These are phyloP conservation scores for Anthopleura xanthogrammica DNA, from an alignment of 92 coral and sea anemone species.

Conservation along the genomic window DNA sequence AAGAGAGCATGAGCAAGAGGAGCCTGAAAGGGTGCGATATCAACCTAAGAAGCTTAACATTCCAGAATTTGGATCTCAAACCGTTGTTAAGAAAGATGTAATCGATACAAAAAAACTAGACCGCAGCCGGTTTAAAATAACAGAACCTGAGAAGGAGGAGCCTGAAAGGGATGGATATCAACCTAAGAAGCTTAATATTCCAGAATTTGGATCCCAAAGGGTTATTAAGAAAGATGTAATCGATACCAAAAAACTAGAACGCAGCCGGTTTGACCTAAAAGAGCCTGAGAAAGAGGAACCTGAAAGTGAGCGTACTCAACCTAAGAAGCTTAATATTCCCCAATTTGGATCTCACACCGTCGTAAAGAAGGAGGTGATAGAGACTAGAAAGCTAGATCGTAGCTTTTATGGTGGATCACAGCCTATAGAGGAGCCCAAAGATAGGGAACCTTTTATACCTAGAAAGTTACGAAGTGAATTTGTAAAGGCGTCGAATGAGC, in stretches of 20 bases:
- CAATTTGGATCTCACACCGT: background rate
- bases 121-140: background rate
- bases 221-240: background rate
- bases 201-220: background rate
- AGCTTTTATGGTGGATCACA: background rate
- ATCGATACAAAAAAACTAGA: conserved; percentile 9
- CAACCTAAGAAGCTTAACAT: background rate
- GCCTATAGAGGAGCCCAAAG: conserved; percentile 8
- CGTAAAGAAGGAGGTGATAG: conserved; percentile 9
- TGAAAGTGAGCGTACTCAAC: background rate
- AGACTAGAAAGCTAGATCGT: conserved; percentile 11
- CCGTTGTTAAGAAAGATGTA: background rate
- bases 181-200: conserved; percentile 2
- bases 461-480: background rate
- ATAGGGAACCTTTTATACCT: background rate
- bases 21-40: background rate
- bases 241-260: conserved; percentile 9
- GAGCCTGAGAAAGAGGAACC: background rate
- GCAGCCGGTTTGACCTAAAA: background rate
- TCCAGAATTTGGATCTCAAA: background rate
- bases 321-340: conserved; percentile 4
- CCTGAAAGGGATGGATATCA: background rate
- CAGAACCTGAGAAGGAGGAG: background rate
- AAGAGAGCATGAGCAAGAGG: background rate
- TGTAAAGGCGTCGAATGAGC: background rate